Base-by-base conservation (phyloP, 2,888 invertebrate genomes). In the Micoletzkya japonica region DNA sequence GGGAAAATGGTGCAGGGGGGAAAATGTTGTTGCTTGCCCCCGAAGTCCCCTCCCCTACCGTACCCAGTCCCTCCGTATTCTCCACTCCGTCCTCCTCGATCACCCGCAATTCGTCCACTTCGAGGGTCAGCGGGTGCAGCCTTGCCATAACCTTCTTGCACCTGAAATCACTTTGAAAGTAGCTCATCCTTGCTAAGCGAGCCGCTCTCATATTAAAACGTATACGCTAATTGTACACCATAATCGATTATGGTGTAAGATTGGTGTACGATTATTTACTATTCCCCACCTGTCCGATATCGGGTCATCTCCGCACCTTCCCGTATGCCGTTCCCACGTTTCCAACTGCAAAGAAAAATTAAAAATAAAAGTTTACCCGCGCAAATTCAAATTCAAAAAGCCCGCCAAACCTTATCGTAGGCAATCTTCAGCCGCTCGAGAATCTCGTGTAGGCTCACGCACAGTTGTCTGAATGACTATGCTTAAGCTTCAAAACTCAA, bases 381-480 rank as follows among this genome's bases (percentile, higher is more conserved):
- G 24, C 30, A n/a, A 36, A 20, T n/a, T 58, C 10, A 26, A 58
- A 26, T 26, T 56, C 56, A 30, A 56, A 4, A 56, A 56, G 17
- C 28, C 28, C n/a, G 2, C 10, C 30, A n/a, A 26, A 63, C 63
- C 63, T 63, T 49, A 50, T 63, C 63, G 50, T 50, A 63, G n/a
- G 63, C 50, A 20, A 50, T 50, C 63, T 63, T 49, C 50, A 63
- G 26, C 30, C 26, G 26, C n/a, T 89, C 86, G 36, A 91, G 89
- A 82, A 93, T 90, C 76, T 92, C 91, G 83, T 91, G 91, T 30
- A 93, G 90, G 0, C 91, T 92, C 85, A 92, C 91, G 86, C 92
- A 92, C 20, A 93, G 87, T 39, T 90, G 89, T 87, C 66, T 80
- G 79, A 60, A 70, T 67, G 61, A n/a, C n/a, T n/a, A n/a, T n/a